These are phyloP conservation scores for Lasioglossum oenotherae DNA, from an alignment of 2,888 invertebrate species.

Conservation along the genomic window DNA sequence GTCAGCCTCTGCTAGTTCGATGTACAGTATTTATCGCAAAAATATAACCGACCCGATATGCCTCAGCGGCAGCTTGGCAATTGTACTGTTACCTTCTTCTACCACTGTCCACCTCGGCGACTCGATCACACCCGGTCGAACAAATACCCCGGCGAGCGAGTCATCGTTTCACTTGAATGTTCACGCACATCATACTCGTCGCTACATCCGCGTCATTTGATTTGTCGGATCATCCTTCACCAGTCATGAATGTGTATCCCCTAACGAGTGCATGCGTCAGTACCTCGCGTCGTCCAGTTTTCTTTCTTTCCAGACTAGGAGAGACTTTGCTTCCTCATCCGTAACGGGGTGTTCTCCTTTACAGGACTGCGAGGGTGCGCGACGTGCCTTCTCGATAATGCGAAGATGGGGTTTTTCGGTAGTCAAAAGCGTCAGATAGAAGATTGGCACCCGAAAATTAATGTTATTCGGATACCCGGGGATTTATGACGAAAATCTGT, in stretches of 20 bases:
- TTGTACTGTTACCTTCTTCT: constrained; percentile 1
- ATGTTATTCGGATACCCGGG: too few species aligned
- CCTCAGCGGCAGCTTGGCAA: not conserved
- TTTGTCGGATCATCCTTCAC: not conserved
- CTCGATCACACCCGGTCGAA: not conserved
- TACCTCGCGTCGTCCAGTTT: not conserved
- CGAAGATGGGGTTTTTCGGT: too few species aligned
- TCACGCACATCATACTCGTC: not conserved
- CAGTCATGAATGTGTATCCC: not conserved
- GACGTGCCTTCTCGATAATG: too few species aligned
- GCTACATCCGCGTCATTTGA: not conserved
- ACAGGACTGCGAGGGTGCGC: too few species aligned
- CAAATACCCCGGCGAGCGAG: not conserved
- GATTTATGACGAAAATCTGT: too few species aligned
- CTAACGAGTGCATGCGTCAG: constrained; percentile 36
- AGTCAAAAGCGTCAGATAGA: too few species aligned
- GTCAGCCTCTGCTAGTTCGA: constrained; percentile 1
- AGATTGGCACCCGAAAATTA: too few species aligned
- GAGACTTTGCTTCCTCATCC: not conserved
- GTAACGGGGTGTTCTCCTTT: too few species aligned
- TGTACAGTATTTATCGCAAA: constrained; percentile 14
- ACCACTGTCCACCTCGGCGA: not conserved
- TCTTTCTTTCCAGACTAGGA: not conserved
- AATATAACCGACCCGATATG: constrained; percentile 13
- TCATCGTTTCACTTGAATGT: not conserved